A percentile compares a stretch with the other conserved stretches of the same genome.
Conservation (phyloP, 2,888 invertebrate genomes). For the Aleiodes testaceus region DNA sequence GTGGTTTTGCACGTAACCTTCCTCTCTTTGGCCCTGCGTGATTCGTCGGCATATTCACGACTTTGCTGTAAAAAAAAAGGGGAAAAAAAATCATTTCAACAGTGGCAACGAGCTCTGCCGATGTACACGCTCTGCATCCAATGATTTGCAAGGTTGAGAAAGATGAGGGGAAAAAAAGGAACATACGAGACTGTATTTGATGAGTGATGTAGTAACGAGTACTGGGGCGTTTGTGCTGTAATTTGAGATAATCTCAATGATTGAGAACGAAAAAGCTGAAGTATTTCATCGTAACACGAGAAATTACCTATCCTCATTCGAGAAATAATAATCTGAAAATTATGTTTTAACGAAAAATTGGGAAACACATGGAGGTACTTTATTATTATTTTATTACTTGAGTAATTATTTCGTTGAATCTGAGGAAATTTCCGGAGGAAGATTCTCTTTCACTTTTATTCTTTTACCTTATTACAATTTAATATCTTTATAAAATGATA, state of each 20-base stretch:
- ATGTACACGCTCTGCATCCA: slow-evolving; percentile 13
- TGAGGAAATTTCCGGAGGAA: no score
- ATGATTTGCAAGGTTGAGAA: not conserved
- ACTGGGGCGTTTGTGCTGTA: slow-evolving; percentile 15
- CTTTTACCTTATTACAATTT: no score
- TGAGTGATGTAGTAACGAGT: slow-evolving; percentile 19
- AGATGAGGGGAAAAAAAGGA: slow-evolving; percentile 2
- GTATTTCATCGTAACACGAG: slow-evolving; percentile 1
- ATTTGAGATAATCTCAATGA: slow-evolving; percentile 1
- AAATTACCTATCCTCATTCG: no score
- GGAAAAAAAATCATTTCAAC: slow-evolving; percentile 6
- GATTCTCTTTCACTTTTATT: not conserved
- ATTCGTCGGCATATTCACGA: slow-evolving; percentile 28
- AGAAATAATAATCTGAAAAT: not conserved
- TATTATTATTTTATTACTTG: no score
- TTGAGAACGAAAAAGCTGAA: not conserved
- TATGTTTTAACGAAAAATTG: not conserved
- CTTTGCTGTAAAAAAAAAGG: not conserved
- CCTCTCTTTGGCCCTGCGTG: slow-evolving; percentile 36
- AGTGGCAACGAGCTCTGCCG: slow-evolving; percentile 34
- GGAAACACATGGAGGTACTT: no score
- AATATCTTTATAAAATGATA: no score
- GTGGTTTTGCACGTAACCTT: slow-evolving; percentile 41
- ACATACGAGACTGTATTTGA: slow-evolving; percentile 6
- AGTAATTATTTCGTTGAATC: no score